Evolutionary conservation across 1,140 invertebrate genomes (phyloP), one percentile per base, ranked within the genome.

Genomic region (Medauroidea extradentata): DNA sequence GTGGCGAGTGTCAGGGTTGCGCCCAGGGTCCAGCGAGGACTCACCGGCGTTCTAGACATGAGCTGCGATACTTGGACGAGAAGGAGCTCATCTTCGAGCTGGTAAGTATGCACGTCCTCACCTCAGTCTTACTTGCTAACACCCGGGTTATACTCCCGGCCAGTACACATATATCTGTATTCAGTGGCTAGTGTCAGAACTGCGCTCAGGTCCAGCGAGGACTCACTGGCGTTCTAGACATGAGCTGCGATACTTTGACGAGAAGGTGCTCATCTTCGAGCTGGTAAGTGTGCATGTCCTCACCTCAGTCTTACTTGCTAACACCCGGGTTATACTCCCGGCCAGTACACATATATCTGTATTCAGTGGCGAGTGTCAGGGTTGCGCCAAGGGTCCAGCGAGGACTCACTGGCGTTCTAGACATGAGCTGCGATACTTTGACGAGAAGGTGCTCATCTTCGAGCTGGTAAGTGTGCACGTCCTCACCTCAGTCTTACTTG

Each of bases 1-100:
- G n/a, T n/a, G 2, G 2, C 1, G 2, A 18, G 43, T 1, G 18
- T 14, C 18, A 46, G 43, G 18, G 43, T 1, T 46, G 3, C 43
- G 18, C 2, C 43, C 49, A 52, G 48, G 27, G 58, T 27, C 76
- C 81, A 0, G 77, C 78, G 21, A 73, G 85, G 43, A 57, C 65
- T 54, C 87, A 89, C 64, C 78, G 89, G 16, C 77, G 88, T 60
- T 89, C 87, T 0, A 77, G 92, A 49, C 87, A 89, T 67, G 92
- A 96, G 71, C 81, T 96, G 1, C 83, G 89, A 67, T 87, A 91
- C 46, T 76, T 97, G 57, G 93, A 96, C 68, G 94, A 97, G 71
- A 93, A 92, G 71, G 92, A 97, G 77, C 83, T 97, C 48, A 94
- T 98, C 71, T 96, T 96, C 74, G 94, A 97, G 77, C 75, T 97